Base-by-base conservation (phyloP, 2,888 invertebrate genomes). In the Cheilosia urbana region DNA sequence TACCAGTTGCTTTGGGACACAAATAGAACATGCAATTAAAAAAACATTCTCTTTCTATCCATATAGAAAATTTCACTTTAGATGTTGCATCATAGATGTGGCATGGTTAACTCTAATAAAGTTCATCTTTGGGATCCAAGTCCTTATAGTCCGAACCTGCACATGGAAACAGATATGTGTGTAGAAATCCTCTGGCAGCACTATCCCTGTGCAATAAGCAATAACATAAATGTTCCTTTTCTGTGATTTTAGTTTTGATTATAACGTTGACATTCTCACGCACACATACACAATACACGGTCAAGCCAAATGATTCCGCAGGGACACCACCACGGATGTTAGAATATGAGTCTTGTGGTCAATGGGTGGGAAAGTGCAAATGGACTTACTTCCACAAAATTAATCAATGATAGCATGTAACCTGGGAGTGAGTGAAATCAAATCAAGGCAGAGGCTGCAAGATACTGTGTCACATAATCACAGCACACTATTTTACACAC, bases 201-300 rank as follows among this genome's bases (percentile, higher is more conserved):
- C 30, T 40, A 37, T 63, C 27, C 55, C 27, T 45, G 11, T 15
- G 42, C 80, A 63, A 27, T 62, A 65, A 49, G 42, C 80, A 57
- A 27, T 62, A 71, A 49, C n/a, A 30, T 34, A 42, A 65, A 76
- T 69, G 71, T 45, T 57, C 21, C 24, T 72, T 65, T 60, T 66
- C 73, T 75, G 73, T 68, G 80, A 80, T 80, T 80, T 80, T 17
- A 37, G 55, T 68, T 60, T 80, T 57, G 82, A 77, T 77, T 72
- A 72, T 24, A 72, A 15, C 34, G 30, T 65, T 55, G 65, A 42
- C 55, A 72, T 77, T 72, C 37, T 65, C 53, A 47, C 55, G 49
- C 71, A 30, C 24, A 34, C 11, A 53, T n/a, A 30, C 2, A 3
- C 13, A 15, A 42, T 49, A 40, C 21, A 57, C 4, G 34, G 7